phyloP scores from a whole-genome alignment of 2,888 invertebrate species.

The Congeria kusceri region DNA sequence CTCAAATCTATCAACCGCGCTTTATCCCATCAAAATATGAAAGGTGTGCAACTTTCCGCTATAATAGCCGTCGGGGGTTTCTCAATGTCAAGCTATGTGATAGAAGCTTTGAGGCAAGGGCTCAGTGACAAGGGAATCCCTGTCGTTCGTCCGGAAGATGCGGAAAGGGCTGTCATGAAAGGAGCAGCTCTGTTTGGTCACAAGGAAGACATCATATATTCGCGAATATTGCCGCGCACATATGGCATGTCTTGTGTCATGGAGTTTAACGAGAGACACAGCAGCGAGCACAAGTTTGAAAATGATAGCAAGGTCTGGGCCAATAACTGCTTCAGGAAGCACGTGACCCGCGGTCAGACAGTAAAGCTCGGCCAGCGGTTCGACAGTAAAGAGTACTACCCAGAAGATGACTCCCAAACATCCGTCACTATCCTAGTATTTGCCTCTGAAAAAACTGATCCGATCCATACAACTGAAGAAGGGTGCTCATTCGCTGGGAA shows the following conservation, averaged over 20 bases:
- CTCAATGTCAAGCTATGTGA: slow-evolving; percentile 37
- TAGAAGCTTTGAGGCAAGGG: slow-evolving; percentile 12
- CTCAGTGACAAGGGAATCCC: slow-evolving; percentile 22
- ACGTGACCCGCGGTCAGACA: slow-evolving; percentile 39
- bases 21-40: not conserved
- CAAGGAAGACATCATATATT: slow-evolving; percentile 45
- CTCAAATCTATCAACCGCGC: slow-evolving; percentile 4
- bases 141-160: slow-evolving; percentile 32
- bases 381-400: slow-evolving; percentile 38
- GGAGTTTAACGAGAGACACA: slow-evolving; percentile 34
- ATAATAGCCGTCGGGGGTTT: slow-evolving; percentile 47
- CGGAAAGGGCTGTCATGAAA: slow-evolving; percentile 44
- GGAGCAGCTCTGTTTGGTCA: slow-evolving; percentile 55
- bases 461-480: slow-evolving; percentile 42
- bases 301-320: slow-evolving; percentile 23
- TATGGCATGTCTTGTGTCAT: slow-evolving; percentile 52
- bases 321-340: slow-evolving; percentile 44
- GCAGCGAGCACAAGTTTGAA: slow-evolving; percentile 34
- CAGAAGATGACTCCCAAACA: slow-evolving; percentile 29
- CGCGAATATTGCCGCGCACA: slow-evolving; percentile 45
- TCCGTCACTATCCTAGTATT: slow-evolving; percentile 25
- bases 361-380: slow-evolving; percentile 48
- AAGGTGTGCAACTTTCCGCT: slow-evolving; percentile 7
- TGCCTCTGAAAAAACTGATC: slow-evolving; percentile 37
- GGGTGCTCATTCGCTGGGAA: slow-evolving; percentile 45